Evolutionary conservation across 1,140 invertebrate species (phyloP), one percentile per base, ranked within the genome.

Genomic region (Oryctes rhinoceros): DNA sequence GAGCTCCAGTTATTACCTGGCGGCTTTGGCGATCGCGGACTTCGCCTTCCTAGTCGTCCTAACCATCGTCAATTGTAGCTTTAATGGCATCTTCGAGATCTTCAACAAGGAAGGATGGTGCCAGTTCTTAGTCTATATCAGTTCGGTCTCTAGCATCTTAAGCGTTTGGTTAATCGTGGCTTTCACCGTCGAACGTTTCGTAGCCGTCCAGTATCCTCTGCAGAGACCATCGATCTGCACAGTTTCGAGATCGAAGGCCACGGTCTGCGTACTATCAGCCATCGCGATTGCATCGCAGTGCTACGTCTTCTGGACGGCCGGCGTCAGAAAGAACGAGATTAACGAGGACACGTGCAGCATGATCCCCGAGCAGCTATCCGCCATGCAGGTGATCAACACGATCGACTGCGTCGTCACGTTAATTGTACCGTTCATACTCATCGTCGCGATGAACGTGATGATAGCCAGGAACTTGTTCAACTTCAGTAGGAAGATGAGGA

Each of bases 81-180:
- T 91, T 20, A 85, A 93, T 4, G 88, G 90, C 47, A 84, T 94
- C 0, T 88, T 90, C 4, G 87, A 88, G 7, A 71, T 87, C 6
- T 93, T 94, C 82, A 92, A 94, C 84, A 86, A 84, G 24, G 85
- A 90, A 1, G 92, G 92, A 0, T 92, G 92, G 78, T 96, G 95
- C 84, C 93, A 96, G 82, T 86, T 92, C 15, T 92, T 94, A 80
- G 90, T 93, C 6, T 96, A 95, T 85, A 83, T 93, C 0, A 91
- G 91, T 53, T 92, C 92, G 81, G 90, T 94, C 39, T 92, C 92
- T 79, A 91, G 92, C 83, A 94, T 94, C 84, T 88, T 94, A 20
- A 95, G 94, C 81, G 92, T 94, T 0, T 96, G 95, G 94, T 90
- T 96, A 77, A 94, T 95, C 0, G 94, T 97, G 4, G 94, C 94